These are phyloP conservation scores for Varecia variegata DNA, from an alignment of 2,797 vertebrate species.

Conservation along the genomic window DNA sequence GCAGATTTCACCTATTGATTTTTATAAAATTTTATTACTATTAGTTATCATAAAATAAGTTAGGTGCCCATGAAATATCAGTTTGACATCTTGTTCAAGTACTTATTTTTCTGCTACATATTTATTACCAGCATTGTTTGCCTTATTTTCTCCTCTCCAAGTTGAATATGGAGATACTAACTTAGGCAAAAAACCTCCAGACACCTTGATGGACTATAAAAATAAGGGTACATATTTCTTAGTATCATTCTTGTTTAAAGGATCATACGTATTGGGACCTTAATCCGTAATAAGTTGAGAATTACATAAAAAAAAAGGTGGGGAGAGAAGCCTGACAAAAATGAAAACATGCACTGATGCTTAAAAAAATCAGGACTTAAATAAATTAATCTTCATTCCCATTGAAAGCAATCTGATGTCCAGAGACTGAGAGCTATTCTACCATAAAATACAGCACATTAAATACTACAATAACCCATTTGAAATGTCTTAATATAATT, in stretches of 20 bases:
- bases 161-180: neutral
- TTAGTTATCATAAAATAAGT: slow-evolving; percentile 21
- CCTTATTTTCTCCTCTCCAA: neutral
- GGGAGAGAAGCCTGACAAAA: neutral
- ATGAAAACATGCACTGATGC: slow-evolving; percentile 12
- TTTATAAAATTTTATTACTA: slow-evolving; percentile 43
- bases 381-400: slow-evolving; percentile 65
- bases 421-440: slow-evolving; percentile 46
- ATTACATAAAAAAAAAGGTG: neutral
- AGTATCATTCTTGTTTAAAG: neutral
- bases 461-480: slow-evolving; percentile 39
- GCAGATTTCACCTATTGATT: slow-evolving; percentile 13
- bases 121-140: neutral
- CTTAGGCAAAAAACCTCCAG: slow-evolving; percentile 19
- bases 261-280: neutral
- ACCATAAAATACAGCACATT: slow-evolving; percentile 60
- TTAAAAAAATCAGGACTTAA: slow-evolving; percentile 43
- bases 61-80: slow-evolving; percentile 17
- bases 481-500: slow-evolving; percentile 51
- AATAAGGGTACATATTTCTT: neutral
- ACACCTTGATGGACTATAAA: neutral
- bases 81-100: slow-evolving; percentile 24
- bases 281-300: slow-evolving; percentile 7
- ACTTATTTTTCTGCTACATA: neutral
- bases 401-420: slow-evolving; percentile 47